Evolutionary conservation across 1,140 invertebrate genomes (phyloP), one percentile per base, ranked within the genome.

Genomic region (Pseudoatta argentina): DNA sequence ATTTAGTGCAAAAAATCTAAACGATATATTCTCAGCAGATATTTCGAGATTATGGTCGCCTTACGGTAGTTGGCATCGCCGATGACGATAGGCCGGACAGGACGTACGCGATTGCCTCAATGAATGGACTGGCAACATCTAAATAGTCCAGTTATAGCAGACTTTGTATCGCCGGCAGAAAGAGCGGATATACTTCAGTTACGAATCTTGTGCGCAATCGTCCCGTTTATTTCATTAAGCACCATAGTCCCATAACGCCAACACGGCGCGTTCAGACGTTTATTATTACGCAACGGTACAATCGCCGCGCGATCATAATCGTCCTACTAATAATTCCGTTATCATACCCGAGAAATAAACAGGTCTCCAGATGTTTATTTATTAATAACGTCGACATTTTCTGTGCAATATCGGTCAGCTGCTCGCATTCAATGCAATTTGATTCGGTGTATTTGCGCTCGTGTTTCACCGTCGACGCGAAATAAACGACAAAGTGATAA

Each of bases 21-120:
- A 7, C 66, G 34, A n/a, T 24, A 21, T 10, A 21, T 10, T 4
- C n/a, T 18, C 6, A 30, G 14, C 39, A 79, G 67, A 59, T 57
- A 73, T 48, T 59, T 82, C 48, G 63, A 34, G 77, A 79, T 67
- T 79, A 14, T 27, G 63, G 30, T 67, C 79, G 79, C 69, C 79
- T 73, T 83, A 83, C 69, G 55, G 79, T 61, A 63, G 69, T 73
- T 24, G 55, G 44, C 71, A 34, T 87, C 48, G 86, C 44, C 73
- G 82, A 78, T 88, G 83, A 63, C 75, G 83, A 81, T 76, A 85
- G 53, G 67, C 88, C 88, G 91, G 89, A 94, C 93, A 94, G 94
- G 94, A 95, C 94, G 94, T 94, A 91, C 94, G 92, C 93, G 94
- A 95, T 95, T 95, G 94, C 92, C 92, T 94, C 93, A 94, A 94